phyloP scores from a whole-genome alignment of 1,140 invertebrate genomes.

The Drosophila ananassae region DNA sequence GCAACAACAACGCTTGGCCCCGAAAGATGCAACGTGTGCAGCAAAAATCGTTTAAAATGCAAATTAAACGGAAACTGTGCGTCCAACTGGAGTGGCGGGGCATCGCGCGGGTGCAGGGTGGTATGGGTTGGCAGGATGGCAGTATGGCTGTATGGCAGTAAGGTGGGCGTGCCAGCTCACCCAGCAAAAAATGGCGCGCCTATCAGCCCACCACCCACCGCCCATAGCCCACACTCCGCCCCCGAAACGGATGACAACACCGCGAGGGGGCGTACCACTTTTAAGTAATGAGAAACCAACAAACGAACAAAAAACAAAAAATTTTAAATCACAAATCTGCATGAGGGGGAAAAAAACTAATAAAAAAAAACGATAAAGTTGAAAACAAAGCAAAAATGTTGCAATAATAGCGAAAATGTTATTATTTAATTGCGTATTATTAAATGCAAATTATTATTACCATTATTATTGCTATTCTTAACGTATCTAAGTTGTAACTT shows the following conservation, averaged over 20 bases:
- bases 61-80: constrained; percentile 71
- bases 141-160: constrained; percentile 24
- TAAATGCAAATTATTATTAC: constrained; percentile 75
- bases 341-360: constrained; percentile 29
- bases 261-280: constrained; percentile 51
- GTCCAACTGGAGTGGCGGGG: constrained; percentile 56
- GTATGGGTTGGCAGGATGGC: constrained; percentile 27
- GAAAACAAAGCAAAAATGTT: constrained; percentile 53
- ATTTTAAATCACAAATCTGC: constrained; percentile 11
- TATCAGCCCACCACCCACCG: constrained; percentile 6
- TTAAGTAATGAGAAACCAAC: constrained; percentile 74
- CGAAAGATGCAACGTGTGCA: constrained; percentile 78
- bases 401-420: constrained; percentile 82
- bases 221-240: constrained; percentile 6
- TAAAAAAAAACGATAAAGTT: constrained; percentile 35
- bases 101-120: constrained; percentile 9
- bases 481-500: constrained; percentile 77
- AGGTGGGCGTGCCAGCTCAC: constrained; percentile 47
- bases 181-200: constrained; percentile 45
- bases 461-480: constrained; percentile 70
- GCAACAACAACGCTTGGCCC: constrained; percentile 29
- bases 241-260: constrained; percentile 53
- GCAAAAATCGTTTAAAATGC: constrained; percentile 83
- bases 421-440: constrained; percentile 79
- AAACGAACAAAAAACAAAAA: constrained; percentile 34